A percentile compares a stretch with the other conserved stretches of the same genome.
phyloP scores from a whole-genome alignment of 1,140 invertebrate species.

The Drosophila ambigua region DNA sequence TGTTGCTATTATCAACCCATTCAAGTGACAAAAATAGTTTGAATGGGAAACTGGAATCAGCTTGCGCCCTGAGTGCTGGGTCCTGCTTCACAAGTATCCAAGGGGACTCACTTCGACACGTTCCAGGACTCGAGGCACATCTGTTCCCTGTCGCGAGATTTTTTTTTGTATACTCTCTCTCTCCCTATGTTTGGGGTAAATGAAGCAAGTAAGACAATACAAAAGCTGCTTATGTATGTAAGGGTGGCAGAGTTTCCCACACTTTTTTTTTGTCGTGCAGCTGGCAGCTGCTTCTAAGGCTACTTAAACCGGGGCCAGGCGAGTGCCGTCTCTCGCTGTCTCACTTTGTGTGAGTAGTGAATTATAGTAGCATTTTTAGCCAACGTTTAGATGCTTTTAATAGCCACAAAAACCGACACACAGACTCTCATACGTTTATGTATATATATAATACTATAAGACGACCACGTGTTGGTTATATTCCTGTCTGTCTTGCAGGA shows the following conservation, averaged over 20 bases:
- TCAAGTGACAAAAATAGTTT: too few species aligned
- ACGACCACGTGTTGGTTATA: constrained; percentile 49
- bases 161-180: too few species aligned
- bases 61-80: not conserved
- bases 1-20: too few species aligned
- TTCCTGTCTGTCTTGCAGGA: constrained; percentile 24
- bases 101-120: constrained; percentile 1
- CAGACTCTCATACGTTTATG: constrained; percentile 1
- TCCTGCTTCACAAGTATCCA: not conserved
- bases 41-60: too few species aligned
- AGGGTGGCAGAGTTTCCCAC: constrained; percentile 13
- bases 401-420: constrained; percentile 50
- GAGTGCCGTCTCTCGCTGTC: constrained; percentile 7
- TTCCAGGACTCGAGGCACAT: constrained; percentile 16
- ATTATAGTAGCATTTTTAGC: constrained; percentile 74
- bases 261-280: constrained; percentile 21
- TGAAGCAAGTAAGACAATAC: constrained; percentile 50
- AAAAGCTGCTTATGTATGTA: constrained; percentile 36
- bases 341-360: constrained; percentile 45
- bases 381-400: constrained; percentile 78
- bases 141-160: constrained; percentile 8
- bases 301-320: constrained; percentile 41
- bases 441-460: constrained; percentile 14
- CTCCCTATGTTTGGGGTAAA: constrained; percentile 14
- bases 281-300: constrained; percentile 45